Conservation (phyloP, 2,797 vertebrate species). For the Diceros bicornis region DNA sequence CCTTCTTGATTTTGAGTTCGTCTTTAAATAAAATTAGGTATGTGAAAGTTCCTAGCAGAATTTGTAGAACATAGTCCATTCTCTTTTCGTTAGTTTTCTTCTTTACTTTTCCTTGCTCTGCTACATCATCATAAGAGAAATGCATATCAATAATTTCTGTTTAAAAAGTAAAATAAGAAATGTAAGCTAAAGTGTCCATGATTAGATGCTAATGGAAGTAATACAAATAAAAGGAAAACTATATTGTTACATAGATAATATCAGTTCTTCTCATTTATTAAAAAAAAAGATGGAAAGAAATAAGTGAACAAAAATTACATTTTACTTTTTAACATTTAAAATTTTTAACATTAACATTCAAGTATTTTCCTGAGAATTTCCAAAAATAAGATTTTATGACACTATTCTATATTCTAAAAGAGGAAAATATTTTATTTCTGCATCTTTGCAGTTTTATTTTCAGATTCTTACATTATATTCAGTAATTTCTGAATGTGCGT, state of each 20-base stretch:
- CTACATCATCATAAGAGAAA: conserved; percentile 2
- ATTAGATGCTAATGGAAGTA: not conserved
- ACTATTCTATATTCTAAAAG: not conserved
- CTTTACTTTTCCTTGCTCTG: not conserved
- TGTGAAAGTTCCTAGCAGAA: not conserved
- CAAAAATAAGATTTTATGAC: not conserved
- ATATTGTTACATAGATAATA: not conserved
- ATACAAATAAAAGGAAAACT: conserved; percentile 12
- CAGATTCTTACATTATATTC: not conserved
- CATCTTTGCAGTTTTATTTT: conserved; percentile 43
- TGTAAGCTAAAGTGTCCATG: not conserved
- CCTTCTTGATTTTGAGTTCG: conserved; percentile 16
- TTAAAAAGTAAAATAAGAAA: conserved; percentile 24
- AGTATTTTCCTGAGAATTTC: conserved; percentile 1
- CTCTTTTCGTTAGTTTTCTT: conserved; percentile 33
- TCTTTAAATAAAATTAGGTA: conserved; percentile 13
- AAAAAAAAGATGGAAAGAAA: not conserved
- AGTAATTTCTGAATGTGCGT: not conserved
- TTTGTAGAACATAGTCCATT: not conserved
- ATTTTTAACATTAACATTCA: not conserved
- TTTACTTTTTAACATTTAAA: not conserved
- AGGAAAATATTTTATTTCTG: not conserved
- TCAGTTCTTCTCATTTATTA: not conserved
- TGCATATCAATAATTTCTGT: not conserved
- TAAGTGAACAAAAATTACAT: not conserved